Base-by-base conservation (phyloP, 2,888 invertebrate species). In the Drosophila putrida region DNA sequence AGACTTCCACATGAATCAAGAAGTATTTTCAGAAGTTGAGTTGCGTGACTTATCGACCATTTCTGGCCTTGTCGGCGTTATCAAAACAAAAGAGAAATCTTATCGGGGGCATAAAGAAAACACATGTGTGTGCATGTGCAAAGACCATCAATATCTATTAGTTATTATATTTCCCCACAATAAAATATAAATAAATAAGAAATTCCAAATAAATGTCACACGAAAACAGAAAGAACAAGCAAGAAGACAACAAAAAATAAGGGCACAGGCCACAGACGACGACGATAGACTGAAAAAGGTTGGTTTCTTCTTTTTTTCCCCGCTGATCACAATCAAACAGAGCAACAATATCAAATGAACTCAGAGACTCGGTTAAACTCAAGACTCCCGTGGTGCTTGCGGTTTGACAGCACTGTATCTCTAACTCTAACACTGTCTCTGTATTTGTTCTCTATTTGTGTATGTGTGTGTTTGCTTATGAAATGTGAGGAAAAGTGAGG, bases 381-480 rank as follows among this genome's bases (percentile, higher is more conserved):
- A 39, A 69, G 80, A 74, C 76, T 78, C 86, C 86, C 86, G 79
- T 69, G 72, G 81, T 79, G 78, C 67, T 65, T 83, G 83, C 68
- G 82, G 83, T 83, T 83, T 75, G 75, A 78, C 79, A 69, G 58
- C 67, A 54, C 46, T 39, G 38, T 46, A 38, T 33, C 20, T 20
- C 20, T 20, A 20, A 20, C 20, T 20, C 46, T 62, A 38, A n/a
- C n/a, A 33, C 10, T 59, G 20, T 25, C n/a, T 44, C 36, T 58
- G 15, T 27, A 8, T 58, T 5, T 58, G 9, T 41, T 4, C 8
- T 51, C 46, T 41, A 4, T 47, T 4, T 59, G 8, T 62, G 10
- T 63, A 10, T 71, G 28, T 41, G n/a, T 60, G 25, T 70, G 36
- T 71, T 67, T 75, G 66, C 62, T 77, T 79, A 73, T 69, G 60